Evolutionary conservation across 1,140 invertebrate species (phyloP).

Genomic region (Ceratina japonica): DNA sequence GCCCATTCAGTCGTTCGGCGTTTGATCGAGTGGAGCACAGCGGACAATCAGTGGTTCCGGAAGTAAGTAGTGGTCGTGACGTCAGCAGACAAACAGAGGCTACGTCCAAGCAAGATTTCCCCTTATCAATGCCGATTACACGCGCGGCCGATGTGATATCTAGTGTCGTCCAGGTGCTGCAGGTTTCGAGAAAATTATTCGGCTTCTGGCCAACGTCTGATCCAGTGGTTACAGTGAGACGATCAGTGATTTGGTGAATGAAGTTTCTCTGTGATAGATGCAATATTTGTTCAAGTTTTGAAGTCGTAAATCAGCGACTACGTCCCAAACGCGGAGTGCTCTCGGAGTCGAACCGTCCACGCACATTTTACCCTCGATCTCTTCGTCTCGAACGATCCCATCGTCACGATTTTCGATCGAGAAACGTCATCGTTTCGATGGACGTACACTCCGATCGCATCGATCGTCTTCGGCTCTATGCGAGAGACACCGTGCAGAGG

Average conservation of each 20-base stretch:
- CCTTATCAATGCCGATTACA: too few relatives aligned
- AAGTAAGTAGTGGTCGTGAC: not conserved
- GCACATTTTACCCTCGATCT: too few relatives aligned
- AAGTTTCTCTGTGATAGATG: constrained; percentile 1
- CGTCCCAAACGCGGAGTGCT: constrained; percentile 6
- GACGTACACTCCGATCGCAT: not conserved
- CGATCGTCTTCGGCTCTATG: constrained; percentile 26
- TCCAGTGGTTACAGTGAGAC: not conserved
- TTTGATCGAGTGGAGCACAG: not conserved
- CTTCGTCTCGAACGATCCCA: not conserved
- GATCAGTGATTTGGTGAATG: not conserved
- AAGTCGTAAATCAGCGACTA: not conserved
- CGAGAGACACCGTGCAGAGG: constrained; percentile 33
- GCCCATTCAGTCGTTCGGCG: not conserved
- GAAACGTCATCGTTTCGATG: too few relatives aligned
- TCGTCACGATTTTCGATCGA: too few relatives aligned
- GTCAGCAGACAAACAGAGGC: not conserved
- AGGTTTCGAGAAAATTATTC: not conserved
- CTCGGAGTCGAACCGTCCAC: not conserved
- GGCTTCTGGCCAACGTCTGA: not conserved
- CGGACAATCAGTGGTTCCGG: not conserved
- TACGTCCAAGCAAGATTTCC: too few relatives aligned
- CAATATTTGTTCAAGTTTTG: not conserved
- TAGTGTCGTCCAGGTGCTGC: too few relatives aligned
- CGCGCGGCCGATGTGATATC: too few relatives aligned